Conservation (phyloP, 2,888 invertebrate genomes). For the Drosophila vallismaia region DNA sequence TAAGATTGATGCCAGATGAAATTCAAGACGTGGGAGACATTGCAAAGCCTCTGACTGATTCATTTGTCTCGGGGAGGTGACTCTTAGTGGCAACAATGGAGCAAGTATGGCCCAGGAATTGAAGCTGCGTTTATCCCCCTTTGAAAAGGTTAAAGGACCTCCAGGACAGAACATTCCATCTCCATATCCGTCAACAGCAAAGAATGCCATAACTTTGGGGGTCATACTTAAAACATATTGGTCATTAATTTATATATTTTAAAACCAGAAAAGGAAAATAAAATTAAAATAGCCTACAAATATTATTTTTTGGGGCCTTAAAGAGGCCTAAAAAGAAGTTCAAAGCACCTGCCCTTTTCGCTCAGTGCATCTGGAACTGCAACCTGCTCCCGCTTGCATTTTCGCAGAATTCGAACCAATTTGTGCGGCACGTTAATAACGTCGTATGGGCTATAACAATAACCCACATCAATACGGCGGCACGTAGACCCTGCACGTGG, state of each 20-base stretch:
- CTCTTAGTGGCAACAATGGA: constrained; percentile 15
- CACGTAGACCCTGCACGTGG: constrained; percentile 74
- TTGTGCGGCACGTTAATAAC: constrained; percentile 75
- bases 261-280: too few species aligned
- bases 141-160: constrained; percentile 1
- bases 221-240: not conserved
- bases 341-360: not conserved
- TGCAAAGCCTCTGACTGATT: constrained; percentile 1
- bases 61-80: constrained; percentile 15
- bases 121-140: constrained; percentile 26
- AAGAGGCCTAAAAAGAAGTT: not conserved
- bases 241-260: too few species aligned
- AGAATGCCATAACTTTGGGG: constrained; percentile 12
- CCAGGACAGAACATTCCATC: constrained; percentile 26
- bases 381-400: constrained; percentile 49
- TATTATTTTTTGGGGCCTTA: not conserved
- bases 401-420: constrained; percentile 76
- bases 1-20: constrained; percentile 21
- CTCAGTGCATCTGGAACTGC: constrained; percentile 37
- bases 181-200: constrained; percentile 39
- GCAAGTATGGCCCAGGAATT: not conserved
- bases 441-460: constrained; percentile 76
- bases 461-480: constrained; percentile 75
- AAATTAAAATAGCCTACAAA: too few species aligned
- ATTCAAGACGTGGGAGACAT: constrained; percentile 11